Base-by-base conservation (phyloP, 2,888 invertebrate species). In the Epsilonema sp. region DNA sequence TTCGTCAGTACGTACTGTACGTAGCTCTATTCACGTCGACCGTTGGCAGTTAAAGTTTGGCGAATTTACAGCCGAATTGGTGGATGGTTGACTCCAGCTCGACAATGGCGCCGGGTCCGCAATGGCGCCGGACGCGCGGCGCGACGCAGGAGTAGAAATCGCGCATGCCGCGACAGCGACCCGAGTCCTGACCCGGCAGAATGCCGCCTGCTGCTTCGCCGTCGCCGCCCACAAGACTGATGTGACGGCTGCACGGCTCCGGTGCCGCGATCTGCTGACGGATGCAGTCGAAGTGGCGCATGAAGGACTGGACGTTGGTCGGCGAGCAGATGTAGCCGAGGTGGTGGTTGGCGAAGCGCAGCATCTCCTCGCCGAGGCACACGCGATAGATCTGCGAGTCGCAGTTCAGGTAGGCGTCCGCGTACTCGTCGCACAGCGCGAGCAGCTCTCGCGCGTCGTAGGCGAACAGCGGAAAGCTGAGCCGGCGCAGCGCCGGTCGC, bases 401-500 rank as follows among this genome's bases (percentile, higher is more conserved):
- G 26, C 50, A 45, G 23, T 37, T 26, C 13, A 49, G 47, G 45
- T 50, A 52, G 20, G 49, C 50, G 23, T 46, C 42, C 37, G 52
- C 52, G 44, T 52, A 52, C 19, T 16, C 20, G 43, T 52, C 52
- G 38, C 52, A 52, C 22, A 52, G 26, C 13, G 49, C 48, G 25
- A 52, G 46, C 16, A 52, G 37, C 38, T 52, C 49, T 5, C 24
- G 37, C 4, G 41, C 37, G 16, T 22, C 23, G 22, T 49, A 48
- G 16, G 46, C 44, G 45, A 37, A 52, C 23, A 49, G 39, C 13
- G 52, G 50, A 43, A 62, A 62, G 50, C 49, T 44, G 48, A 61
- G 46, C 58, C 61, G 41, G 58, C 59, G 2, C 21, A 59, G 42
- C 42, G 58, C 26, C 48, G 61, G 26, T 55, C 60, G 19, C 54